phyloP scores from a whole-genome alignment of 2,888 invertebrate genomes.

The Limnephilus rhombicus region DNA sequence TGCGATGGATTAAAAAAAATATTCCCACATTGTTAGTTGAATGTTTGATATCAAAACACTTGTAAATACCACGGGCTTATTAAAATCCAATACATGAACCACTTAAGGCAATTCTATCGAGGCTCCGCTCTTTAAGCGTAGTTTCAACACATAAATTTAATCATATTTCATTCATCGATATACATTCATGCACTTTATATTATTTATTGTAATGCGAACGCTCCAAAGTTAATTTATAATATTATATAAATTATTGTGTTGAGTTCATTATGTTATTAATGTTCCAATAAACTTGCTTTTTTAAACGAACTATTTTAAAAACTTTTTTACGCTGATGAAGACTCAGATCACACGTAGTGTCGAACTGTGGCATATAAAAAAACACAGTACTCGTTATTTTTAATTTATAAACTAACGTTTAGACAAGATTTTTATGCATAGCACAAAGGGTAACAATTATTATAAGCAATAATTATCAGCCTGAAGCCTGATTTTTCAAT shows the following conservation, averaged over 20 bases:
- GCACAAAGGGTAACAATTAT: no score
- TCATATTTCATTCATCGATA: neutral
- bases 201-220: neutral
- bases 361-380: no score
- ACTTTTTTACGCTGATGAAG: no score
- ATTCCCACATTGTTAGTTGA: conserved; percentile 53
- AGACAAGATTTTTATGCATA: no score
- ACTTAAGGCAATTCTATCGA: conserved; percentile 45
- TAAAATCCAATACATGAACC: conserved; percentile 49
- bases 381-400: no score
- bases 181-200: neutral
- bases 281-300: no score
- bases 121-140: neutral
- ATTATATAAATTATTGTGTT: neutral
- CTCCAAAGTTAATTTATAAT: neutral
- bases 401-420: no score
- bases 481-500: no score
- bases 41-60: conserved; percentile 45
- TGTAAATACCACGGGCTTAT: conserved; percentile 39
- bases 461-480: no score
- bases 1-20: conserved; percentile 24
- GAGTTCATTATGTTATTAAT: no score
- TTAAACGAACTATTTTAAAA: no score
- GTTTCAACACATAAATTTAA: neutral
- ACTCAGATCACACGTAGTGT: no score